These are phyloP conservation scores for Hetaerina titia DNA, from an alignment of 2,888 invertebrate genomes.

Conservation along the genomic window DNA sequence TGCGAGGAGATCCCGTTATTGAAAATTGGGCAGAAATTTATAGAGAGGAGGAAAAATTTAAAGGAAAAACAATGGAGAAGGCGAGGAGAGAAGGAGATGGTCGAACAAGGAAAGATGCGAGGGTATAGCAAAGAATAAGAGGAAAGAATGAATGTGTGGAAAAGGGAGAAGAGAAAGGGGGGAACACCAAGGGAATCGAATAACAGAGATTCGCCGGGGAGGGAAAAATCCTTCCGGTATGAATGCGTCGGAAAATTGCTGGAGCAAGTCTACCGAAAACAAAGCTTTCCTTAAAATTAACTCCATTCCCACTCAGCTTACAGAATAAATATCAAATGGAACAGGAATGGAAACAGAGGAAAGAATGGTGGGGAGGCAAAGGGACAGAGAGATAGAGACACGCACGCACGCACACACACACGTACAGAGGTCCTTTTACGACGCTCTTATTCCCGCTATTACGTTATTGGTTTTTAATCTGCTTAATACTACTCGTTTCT, in stretches of 20 bases:
- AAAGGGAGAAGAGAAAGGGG: too few relatives aligned
- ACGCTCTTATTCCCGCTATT: not conserved
- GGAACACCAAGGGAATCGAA: not conserved
- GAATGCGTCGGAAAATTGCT: not conserved
- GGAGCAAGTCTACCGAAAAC: not conserved
- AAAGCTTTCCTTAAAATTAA: slow-evolving; percentile 14
- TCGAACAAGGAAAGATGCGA: too few relatives aligned
- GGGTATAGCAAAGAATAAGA: too few relatives aligned
- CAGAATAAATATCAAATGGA: too few relatives aligned
- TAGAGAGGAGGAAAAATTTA: not conserved
- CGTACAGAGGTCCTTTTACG: not conserved
- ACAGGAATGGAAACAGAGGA: not conserved
- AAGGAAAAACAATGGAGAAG: not conserved
- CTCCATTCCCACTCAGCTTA: not conserved
- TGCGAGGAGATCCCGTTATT: not conserved
- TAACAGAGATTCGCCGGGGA: not conserved
- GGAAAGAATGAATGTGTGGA: too few relatives aligned
- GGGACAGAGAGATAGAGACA: not conserved
- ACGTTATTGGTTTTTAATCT: slow-evolving; percentile 15
- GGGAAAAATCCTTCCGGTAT: not conserved
- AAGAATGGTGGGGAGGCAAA: not conserved
- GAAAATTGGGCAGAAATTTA: not conserved
- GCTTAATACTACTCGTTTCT: not conserved
- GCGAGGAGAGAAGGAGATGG: too few relatives aligned
- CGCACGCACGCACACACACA: not conserved